Evolutionary conservation across 2,888 invertebrate species (phyloP), one percentile per base, ranked within the genome.

Genomic region (Dynastes grantii): DNA sequence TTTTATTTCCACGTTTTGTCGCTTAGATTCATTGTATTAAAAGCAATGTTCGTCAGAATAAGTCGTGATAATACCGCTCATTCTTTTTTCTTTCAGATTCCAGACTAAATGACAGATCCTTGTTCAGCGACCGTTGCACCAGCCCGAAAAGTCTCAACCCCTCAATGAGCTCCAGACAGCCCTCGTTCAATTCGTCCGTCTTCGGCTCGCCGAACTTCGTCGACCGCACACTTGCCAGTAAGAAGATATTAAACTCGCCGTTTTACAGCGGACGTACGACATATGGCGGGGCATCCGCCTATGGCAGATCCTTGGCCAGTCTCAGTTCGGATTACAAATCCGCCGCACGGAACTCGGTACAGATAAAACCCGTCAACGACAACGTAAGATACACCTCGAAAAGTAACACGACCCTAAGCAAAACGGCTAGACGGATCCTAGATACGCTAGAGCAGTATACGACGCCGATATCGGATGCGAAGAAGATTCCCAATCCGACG

Each of bases 361-460:
- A 89, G 80, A 90, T 91, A 3, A 90, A 90, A 81, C 90, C 91
- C 3, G 87, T 89, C 1, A 90, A 87, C 80, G 83, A 85, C 40
- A 84, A 45, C 16, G 55, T 37, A n/a, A 32, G 9, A 68, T 76
- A 73, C 51, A 27, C 27, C 13, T 68, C 58, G 6, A 85, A 85
- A 63, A 88, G 87, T 75, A 87, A 87, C 76, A 85, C 90, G 37
- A 89, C 90, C 11, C 90, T 95, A 87, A 95, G 95, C 85, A 91
- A 92, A 81, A 94, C 96, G 3, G 94, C 97, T 0, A 92, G 93
- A 83, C 92, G 94, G 81, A 94, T 97, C 81, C 89, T 97, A 84
- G 94, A 95, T 84, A 91, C 96, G 4, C 89, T 97, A 77, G 95
- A 97, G 86, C 93, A 94, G 83, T 96, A 95, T 88, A 94, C 95